These are phyloP conservation scores for Unio delphinus DNA, from an alignment of 2,888 invertebrate species.

Conservation along the genomic window DNA sequence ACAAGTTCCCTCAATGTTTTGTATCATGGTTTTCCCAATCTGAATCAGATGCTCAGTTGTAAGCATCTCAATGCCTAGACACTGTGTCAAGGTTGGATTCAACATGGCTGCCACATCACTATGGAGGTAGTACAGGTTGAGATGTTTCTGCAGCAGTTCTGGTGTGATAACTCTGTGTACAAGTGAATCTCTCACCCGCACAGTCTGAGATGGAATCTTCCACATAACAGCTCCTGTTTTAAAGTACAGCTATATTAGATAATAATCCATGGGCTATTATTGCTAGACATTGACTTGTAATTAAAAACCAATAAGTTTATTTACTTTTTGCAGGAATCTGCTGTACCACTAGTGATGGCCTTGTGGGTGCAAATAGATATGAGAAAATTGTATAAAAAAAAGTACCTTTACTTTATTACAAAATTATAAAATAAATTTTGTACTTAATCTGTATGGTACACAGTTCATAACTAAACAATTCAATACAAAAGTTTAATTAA, in stretches of 20 bases:
- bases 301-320: no score
- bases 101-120: constrained; percentile 51
- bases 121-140: constrained; percentile 65
- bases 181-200: constrained; percentile 56
- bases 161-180: constrained; percentile 61
- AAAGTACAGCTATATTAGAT: not conserved
- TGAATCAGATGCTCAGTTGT: constrained; percentile 63
- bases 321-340: no score
- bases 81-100: constrained; percentile 54
- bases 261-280: no score
- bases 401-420: no score
- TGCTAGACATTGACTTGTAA: no score
- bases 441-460: no score
- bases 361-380: no score
- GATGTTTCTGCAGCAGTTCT: constrained; percentile 55
- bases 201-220: constrained; percentile 67
- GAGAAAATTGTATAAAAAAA: no score
- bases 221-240: constrained; percentile 48
- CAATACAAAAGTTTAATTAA: no score
- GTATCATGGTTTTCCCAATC: constrained; percentile 55
- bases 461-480: no score
- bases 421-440: no score
- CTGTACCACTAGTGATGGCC: no score
- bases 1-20: constrained; percentile 17
- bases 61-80: constrained; percentile 65